These are phyloP conservation scores for Monoplex corrugatus DNA, from an alignment of 2,888 invertebrate species.

Conservation along the genomic window DNA sequence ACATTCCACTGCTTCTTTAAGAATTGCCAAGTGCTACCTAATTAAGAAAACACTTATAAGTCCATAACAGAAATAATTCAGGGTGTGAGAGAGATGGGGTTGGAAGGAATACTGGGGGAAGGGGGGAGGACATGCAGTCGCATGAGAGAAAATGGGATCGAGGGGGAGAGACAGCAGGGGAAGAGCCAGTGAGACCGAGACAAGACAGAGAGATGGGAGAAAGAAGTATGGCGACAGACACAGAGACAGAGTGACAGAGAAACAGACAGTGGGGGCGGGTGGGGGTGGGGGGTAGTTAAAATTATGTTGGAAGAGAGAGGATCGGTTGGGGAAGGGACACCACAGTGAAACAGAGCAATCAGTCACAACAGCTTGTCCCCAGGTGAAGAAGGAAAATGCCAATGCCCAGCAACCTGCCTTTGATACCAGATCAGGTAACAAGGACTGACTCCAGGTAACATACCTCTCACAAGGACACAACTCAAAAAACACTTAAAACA, in stretches of 20 bases:
- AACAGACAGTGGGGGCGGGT: not conserved
- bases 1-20: no score
- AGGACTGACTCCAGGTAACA: not conserved
- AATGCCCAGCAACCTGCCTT: constrained; percentile 2
- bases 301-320: not conserved
- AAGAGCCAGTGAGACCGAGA: not conserved
- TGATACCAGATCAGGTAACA: constrained; percentile 5
- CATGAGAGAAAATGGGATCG: no score
- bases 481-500: not conserved
- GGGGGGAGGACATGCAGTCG: no score
- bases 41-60: no score
- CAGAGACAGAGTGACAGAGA: not conserved
- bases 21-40: no score
- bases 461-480: not conserved
- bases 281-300: no score
- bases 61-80: no score
- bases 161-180: not conserved
- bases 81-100: no score
- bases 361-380: not conserved
- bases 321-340: not conserved
- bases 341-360: not conserved
- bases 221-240: not conserved
- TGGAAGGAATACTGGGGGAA: no score
- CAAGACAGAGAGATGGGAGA: not conserved
- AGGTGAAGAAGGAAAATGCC: not conserved